Base-by-base conservation (phyloP, 2,888 invertebrate genomes). In the Iselma pallidipennis region DNA sequence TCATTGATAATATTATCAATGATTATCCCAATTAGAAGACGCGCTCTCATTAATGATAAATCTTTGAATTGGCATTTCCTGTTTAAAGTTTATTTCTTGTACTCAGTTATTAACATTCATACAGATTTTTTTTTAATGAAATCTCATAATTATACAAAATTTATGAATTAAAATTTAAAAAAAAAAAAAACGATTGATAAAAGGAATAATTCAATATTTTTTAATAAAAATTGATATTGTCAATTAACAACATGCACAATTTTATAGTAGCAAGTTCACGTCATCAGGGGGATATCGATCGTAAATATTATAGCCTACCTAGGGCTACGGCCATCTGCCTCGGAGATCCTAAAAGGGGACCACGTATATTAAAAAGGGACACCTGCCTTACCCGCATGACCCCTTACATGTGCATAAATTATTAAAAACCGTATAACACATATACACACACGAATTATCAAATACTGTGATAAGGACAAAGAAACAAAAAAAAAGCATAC, bases 381-480 rank as follows among this genome's bases (percentile, higher is more conserved):
- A 76, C 76, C 76, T 76, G 76, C 77, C 76, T 66, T 45, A 72
- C 76, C 75, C 76, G 76, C 73, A 76, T 77, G 74, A 71, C 75
- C 74, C 76, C 71, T 75, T 72, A 69, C 68, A 74, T 72, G 73
- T 73, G 71, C 70, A 70, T 71, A 70, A 64, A 71, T 72, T 68
- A 68, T 67, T 63, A 63, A 63, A 61, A 66, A 64, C 63, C 2
- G 21, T 45, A 45, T 21, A 42, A n/a, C 5, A 16, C 37, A 16
- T 9, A 37, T 12, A 12, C 12, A 28, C 28, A 33, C 14, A 37
- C 6, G n/a, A 16, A 21, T 45, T 21, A 45, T 45, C 45, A 45
- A 45, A 45, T n/a, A n/a, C n/a, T n/a, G n/a, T 45, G 45, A 19
- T 21, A 7, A 21, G 9, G 16, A 21, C 4, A 45, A n/a, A n/a